Base-by-base conservation (phyloP, 2,797 vertebrate genomes). In the Anguilla anguilla region DNA sequence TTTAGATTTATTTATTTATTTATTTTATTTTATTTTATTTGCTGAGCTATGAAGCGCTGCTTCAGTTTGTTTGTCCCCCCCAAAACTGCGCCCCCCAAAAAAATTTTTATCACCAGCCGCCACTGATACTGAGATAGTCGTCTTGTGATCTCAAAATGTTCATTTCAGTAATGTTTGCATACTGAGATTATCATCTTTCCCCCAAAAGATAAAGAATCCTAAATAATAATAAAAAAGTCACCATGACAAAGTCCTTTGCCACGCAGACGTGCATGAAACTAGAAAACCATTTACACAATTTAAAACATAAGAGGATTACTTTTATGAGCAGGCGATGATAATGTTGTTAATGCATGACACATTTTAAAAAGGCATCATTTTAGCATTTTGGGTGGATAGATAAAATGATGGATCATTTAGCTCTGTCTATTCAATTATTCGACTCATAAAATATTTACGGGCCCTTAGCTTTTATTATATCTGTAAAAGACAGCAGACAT, bases 301-400 rank as follows among this genome's bases (percentile, higher is more conserved):
- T 69, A 69, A n/a, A n/a, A n/a, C n/a, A 69, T 69, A 25, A 69
- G 64, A 25, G 9, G 64, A 69, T n/a, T 69, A 69, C 7, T n/a
- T 69, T 69, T 28, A 28, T n/a, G 64, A 69, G 22, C 61, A 64
- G 10, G 61, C 19, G n/a, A 28, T 28, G 64, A 28, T 69, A 13
- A 69, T 69, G 25, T 67, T n/a, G n/a, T 28, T n/a, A 69, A 69
- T 69, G 64, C 64, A 69, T 69, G 64, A 69, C n/a, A 1, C 64
- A 28, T 69, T 69, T 69, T 69, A 59, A 59, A 59, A 13, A 69
- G 64, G n/a, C n/a, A n/a, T 69, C n/a, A 69, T 69, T 69, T 69
- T 69, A 13, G 25, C 22, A 25, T 69, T 69, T 69, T 35, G 31
- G 15, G 3, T 15, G 13, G 72, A 77, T 19, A 15, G 72, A 74